These are phyloP conservation scores for Ceyx cyanopectus DNA, from an alignment of 2,113 vertebrate genomes.

Conservation along the genomic window DNA sequence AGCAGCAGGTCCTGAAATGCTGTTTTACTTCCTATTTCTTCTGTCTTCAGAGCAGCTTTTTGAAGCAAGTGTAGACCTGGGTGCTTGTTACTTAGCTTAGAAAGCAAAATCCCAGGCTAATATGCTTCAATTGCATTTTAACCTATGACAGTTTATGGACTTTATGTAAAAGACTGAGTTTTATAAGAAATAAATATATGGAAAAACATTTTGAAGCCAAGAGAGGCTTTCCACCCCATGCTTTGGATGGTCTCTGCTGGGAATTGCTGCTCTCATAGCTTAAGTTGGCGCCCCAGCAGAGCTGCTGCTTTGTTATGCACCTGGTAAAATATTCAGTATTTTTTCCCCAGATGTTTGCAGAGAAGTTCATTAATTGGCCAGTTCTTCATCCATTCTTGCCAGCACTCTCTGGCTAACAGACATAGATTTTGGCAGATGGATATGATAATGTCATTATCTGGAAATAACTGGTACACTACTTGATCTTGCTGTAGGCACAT, in stretches of 20 bases:
- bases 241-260: neutral
- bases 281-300: neutral
- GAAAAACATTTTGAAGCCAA: neutral
- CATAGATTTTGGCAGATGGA: neutral
- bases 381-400: neutral
- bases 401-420: neutral
- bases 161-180: neutral
- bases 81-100: neutral
- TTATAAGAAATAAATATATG: neutral
- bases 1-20: neutral
- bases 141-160: neutral
- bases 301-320: neutral
- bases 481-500: neutral
- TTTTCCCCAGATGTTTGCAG: neutral
- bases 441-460: neutral
- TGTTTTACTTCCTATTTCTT: neutral
- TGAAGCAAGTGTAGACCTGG: neutral
- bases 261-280: neutral
- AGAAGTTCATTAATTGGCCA: conserved; percentile 10
- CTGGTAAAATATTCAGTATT: neutral
- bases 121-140: neutral
- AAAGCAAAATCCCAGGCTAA: neutral
- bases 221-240: neutral
- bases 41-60: neutral
- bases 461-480: neutral